Base-by-base conservation (phyloP, 1,140 invertebrate species). In the Cydia fagiglandana region DNA sequence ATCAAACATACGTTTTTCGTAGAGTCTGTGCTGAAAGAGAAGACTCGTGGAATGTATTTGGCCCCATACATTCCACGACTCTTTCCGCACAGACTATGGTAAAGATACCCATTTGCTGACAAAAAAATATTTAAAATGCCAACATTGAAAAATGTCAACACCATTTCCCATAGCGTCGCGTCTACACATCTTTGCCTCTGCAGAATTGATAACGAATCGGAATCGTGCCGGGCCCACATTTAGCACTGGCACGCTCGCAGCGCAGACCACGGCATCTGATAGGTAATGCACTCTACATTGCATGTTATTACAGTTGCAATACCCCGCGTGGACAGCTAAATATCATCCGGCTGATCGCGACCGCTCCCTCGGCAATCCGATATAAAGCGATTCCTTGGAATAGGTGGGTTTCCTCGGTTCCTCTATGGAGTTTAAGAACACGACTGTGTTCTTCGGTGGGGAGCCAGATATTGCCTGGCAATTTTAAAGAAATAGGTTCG, bases 171-270 rank as follows among this genome's bases (percentile, higher is more conserved):
- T 61, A 61, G 56, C 17, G n/a, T 61, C 66, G 30, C 66, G 30
- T 38, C n/a, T 70, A 70, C n/a, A 70, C 28, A 70, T 12, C 20
- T 61, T 70, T 70, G 5, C 66, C 15, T 34, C 15, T 70, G 34
- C 66, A 38, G 34, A 38, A 70, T 38, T 77, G 89, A 91, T 91
- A 91, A 88, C 80, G 83, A 87, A 89, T 89, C 89, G 76, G 82
- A 89, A 88, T 91, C 89, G 89, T 91, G 89, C 85, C 81, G 81
- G 76, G 80, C 74, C 81, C 84, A 88, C 87, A 90, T 90, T 90
- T 89, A 86, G 86, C 82, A 85, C 83, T 81, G 75, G 84, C 88
- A 89, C 87, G 87, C 85, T 88, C 86, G 84, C 79, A 78, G 28
- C 86, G 84, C 79, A 78, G 28, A 76, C 56, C 86, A 83, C 87